Conservation (phyloP, 23 tunicate genomes). For the Phallusia fumigata region DNA sequence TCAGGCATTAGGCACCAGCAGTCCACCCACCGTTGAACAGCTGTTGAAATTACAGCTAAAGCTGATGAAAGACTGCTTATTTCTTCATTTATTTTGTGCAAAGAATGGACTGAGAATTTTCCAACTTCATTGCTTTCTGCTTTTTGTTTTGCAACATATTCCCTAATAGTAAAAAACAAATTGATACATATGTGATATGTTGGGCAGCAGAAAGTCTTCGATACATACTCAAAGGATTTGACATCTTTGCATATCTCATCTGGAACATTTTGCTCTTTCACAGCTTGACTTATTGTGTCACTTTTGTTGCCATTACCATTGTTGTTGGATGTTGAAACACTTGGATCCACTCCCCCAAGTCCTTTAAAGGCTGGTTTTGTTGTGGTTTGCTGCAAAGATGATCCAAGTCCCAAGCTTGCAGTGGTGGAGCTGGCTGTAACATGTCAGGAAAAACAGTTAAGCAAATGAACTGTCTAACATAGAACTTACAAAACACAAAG, state of each 20-base stretch:
- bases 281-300: conserved; percentile 58
- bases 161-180: conserved; percentile 21
- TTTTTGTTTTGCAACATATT: conserved; percentile 69
- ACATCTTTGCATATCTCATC: conserved; percentile 78
- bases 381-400: background rate
- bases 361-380: conserved; percentile 63
- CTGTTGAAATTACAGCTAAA: conserved; percentile 69
- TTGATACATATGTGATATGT: background rate
- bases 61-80: conserved; percentile 48
- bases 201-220: background rate
- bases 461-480: too few species aligned
- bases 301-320: conserved; percentile 53
- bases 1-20: background rate
- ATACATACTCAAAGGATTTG: conserved; percentile 64
- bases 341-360: conserved; percentile 61
- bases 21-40: conserved; percentile 53
- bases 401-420: background rate
- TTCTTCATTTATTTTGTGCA: conserved; percentile 76
- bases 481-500: too few species aligned
- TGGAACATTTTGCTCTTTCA: conserved; percentile 69
- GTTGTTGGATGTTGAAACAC: conserved; percentile 26
- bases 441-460: too few species aligned
- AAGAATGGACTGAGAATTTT: conserved; percentile 60
- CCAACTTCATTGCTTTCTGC: conserved; percentile 78
- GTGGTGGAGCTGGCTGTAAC: background rate